A percentile compares a stretch with the other conserved stretches of the same genome.
Evolutionary conservation across 2,113 vertebrate genomes (phyloP).

Genomic region (Tinamus guttatus): DNA sequence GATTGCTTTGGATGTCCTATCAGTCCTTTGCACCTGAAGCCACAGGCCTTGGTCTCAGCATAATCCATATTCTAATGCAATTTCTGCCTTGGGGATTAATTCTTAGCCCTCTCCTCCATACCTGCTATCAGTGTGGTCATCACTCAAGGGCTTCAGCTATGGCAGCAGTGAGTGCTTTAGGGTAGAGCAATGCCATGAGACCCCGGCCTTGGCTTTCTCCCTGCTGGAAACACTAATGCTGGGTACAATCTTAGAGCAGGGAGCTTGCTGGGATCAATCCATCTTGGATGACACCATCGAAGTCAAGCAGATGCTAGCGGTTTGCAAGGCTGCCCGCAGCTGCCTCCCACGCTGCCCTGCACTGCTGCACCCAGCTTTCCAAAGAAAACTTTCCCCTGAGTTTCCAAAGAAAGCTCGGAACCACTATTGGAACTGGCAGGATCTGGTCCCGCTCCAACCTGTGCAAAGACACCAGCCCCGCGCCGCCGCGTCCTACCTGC

Average conservation of each 20-base stretch:
- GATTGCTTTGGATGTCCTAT: accelerated
- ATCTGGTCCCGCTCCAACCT: too few relatives aligned
- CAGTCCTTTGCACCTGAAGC: accelerated
- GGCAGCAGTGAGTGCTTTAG: not conserved
- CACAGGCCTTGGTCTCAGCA: not conserved
- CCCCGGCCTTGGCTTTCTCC: not conserved
- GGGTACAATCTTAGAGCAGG: too few relatives aligned
- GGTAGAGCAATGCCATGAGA: accelerated
- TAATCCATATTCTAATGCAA: accelerated
- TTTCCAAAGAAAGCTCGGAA: too few relatives aligned
- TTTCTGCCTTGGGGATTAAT: not conserved
- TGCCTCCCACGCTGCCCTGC: not conserved
- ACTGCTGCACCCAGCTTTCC: not conserved
- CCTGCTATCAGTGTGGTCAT: accelerated
- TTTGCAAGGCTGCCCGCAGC: too few relatives aligned
- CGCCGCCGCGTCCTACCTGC: conserved; percentile 79
- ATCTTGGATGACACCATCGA: too few relatives aligned
- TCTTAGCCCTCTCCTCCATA: not conserved
- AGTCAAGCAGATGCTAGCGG: too few relatives aligned
- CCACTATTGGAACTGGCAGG: too few relatives aligned
- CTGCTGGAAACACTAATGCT: not conserved
- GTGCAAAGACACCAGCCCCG: too few relatives aligned
- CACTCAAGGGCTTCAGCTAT: accelerated
- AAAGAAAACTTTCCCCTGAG: too few relatives aligned
- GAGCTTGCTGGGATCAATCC: too few relatives aligned